Conservation (phyloP, 1,140 invertebrate species). For the Sycophila sp. region DNA sequence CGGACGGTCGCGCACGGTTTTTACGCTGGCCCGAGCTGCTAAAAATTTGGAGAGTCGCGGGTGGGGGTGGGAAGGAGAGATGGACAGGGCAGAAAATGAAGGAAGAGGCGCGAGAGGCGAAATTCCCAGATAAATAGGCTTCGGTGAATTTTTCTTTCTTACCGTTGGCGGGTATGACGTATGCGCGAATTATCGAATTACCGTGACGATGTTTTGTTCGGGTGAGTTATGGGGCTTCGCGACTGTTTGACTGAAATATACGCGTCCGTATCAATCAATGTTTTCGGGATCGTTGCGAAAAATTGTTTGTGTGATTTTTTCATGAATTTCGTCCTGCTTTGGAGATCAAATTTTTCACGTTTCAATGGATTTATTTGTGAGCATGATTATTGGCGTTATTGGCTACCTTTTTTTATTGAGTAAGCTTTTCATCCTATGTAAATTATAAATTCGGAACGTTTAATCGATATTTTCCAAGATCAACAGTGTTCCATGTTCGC, state of each 20-base stretch:
- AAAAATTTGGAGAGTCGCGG: background rate
- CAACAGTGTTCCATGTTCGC: too few species aligned
- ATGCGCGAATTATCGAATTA: conserved; percentile 24
- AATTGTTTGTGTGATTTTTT: too few species aligned
- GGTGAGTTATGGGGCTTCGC: conserved; percentile 18
- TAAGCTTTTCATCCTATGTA: too few species aligned
- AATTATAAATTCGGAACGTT: too few species aligned
- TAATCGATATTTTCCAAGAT: too few species aligned
- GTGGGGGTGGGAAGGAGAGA: background rate
- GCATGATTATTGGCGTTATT: too few species aligned
- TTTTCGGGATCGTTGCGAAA: background rate
- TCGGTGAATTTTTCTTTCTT: conserved; percentile 10
- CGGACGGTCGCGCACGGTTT: background rate
- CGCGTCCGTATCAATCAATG: conserved; percentile 13
- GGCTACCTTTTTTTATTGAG: too few species aligned
- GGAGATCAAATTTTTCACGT: background rate
- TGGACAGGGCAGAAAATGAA: background rate
- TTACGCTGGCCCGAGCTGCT: background rate
- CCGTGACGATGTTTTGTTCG: background rate
- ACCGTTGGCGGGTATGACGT: background rate
- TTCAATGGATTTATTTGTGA: background rate
- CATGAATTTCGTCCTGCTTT: too few species aligned
- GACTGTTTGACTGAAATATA: background rate
- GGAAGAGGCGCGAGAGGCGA: background rate
- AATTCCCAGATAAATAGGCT: too few species aligned